Base-by-base conservation (phyloP, 2,797 vertebrate genomes). In the Paratrypauchen microcephalus region DNA sequence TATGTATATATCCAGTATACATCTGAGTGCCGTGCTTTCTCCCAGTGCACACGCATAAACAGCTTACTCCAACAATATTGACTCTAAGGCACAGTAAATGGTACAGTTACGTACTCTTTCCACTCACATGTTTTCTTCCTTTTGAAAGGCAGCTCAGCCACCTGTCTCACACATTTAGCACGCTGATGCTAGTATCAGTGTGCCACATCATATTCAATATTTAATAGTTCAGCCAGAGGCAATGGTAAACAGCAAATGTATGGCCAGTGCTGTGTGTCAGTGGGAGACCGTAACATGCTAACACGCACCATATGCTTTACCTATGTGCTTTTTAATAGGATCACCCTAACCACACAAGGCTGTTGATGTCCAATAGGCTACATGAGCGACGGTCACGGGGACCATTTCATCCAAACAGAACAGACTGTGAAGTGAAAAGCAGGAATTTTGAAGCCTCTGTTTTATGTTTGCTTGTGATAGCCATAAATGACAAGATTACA, bases 281-380 rank as follows among this genome's bases (percentile, higher is more conserved):
- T 50, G 78, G 81, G 74, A 89, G 85, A 92, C 88, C 85, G 63
- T 86, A 86, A 90, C 89, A 78, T 77, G 80, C 90, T 80, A 88
- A 92, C 88, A 92, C 69, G 9, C 83, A 5, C 78, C 91, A 92
- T 91, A 91, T 91, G 91, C 84, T 91, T 92, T 91, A 88, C 84
- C 85, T 83, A 66, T 91, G 88, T 76, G 88, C 83, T 86, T 79
- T 91, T 83, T 83, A 84, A 90, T 81, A 75, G 81, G 69, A 69
- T 83, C 75, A 76, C 74, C 77, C 76, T 72, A 88, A 88, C 79
- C 80, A 50, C 75, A 2, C 76, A 69, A 77, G 74, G 75, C 66
- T 69, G 7, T 65, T 3, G 68, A 16, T 18, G 76, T 81, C 1
- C 2, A 74, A 68, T 65, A 75, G 68, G 63, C 80, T 85, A 87